phyloP scores from a whole-genome alignment of 2,797 vertebrate genomes.

The Adrianichthys oophorus region DNA sequence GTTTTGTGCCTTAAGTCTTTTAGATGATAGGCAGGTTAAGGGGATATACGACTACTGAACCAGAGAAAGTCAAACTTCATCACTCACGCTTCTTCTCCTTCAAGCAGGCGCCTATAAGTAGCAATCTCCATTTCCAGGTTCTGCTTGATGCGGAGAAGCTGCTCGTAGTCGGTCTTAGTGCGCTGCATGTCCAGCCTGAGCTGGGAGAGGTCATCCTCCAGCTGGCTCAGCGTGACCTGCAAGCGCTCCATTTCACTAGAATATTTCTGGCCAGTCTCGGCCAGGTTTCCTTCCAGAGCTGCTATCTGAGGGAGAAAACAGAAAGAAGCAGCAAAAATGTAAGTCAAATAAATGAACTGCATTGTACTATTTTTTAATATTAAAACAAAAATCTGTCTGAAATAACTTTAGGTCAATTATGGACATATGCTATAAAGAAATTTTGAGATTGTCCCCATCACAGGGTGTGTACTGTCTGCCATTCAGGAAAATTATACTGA shows the following conservation, averaged over 20 bases:
- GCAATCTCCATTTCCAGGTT: slow-evolving; percentile 84
- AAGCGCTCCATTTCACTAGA: slow-evolving; percentile 78
- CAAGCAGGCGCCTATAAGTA: slow-evolving; percentile 82
- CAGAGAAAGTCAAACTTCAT: background rate
- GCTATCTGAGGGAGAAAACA: slow-evolving; percentile 54
- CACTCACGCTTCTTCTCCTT: slow-evolving; percentile 77
- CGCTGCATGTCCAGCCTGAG: slow-evolving; percentile 81
- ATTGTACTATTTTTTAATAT: too few species aligned
- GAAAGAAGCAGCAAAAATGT: background rate
- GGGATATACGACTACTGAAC: too few species aligned
- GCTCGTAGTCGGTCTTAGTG: slow-evolving; percentile 83
- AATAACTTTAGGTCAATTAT: too few species aligned
- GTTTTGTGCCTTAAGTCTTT: too few species aligned
- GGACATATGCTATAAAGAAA: too few species aligned
- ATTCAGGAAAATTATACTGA: too few species aligned
- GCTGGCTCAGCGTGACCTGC: slow-evolving; percentile 77
- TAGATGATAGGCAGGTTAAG: too few species aligned
- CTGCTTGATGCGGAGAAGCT: slow-evolving; percentile 83
- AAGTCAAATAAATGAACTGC: too few species aligned
- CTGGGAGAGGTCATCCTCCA: slow-evolving; percentile 83
- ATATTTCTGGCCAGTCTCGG: slow-evolving; percentile 77
- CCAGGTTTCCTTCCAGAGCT: slow-evolving; percentile 79
- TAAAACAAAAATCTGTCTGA: too few species aligned
- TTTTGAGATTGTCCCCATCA: too few species aligned
- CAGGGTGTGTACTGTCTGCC: too few species aligned